phyloP scores from a whole-genome alignment of 2,113 vertebrate genomes.

The Chionomys nivalis region DNA sequence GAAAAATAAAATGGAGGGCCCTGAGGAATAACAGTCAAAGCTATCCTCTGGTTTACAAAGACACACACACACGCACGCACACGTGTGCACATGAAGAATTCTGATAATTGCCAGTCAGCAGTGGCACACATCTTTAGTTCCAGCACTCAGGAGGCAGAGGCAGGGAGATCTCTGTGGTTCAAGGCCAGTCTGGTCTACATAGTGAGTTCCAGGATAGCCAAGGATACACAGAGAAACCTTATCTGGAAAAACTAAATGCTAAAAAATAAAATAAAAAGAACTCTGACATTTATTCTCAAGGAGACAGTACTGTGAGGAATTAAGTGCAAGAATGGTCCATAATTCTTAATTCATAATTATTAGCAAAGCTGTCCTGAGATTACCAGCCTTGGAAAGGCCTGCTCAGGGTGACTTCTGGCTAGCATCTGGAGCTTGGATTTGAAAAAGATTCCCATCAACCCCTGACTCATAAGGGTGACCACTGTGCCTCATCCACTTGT shows the following conservation, averaged over 20 bases:
- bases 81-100: background rate
- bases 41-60: background rate
- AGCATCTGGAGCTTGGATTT: background rate
- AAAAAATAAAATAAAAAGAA: background rate
- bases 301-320: background rate
- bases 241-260: background rate
- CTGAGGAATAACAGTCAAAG: background rate
- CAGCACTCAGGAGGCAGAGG: background rate
- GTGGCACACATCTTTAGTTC: background rate
- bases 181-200: background rate
- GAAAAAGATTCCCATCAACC: background rate
- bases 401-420: background rate
- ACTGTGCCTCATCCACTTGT: background rate
- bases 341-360: background rate
- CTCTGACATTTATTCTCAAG: background rate
- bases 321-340: background rate
- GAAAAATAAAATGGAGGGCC: background rate
- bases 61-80: background rate
- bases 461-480: background rate
- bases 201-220: background rate
- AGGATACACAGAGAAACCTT: background rate
- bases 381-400: background rate
- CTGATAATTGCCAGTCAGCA: background rate
- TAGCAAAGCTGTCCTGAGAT: background rate
- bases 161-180: background rate